Base-by-base conservation (phyloP, 2,888 invertebrate species). In the Lordiphosa fenestrarum region DNA sequence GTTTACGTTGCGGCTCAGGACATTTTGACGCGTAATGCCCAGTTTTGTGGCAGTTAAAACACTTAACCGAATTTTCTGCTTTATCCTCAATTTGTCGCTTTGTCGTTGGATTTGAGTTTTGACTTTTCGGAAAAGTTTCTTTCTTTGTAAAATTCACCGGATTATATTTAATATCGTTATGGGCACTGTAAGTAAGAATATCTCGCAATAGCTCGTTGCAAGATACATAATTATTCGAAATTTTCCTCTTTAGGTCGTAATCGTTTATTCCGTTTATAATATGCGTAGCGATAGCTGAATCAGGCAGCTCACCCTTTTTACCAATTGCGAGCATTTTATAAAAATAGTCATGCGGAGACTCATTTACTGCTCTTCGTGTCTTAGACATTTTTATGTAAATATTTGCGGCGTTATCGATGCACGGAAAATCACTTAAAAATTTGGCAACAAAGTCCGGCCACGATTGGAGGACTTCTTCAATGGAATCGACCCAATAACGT, bases 401-500 rank as follows among this genome's bases (percentile, higher is more conserved):
- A 21, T 21, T 4, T 21, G 21, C 36, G 5, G 36, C 10, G 36
- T 36, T 36, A 5, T 12, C 12, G 10, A 36, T 36, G n/a, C 9
- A 10, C 10, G 36, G 36, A n/a, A 4, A 36, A 4, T 37, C 37
- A 12, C 6, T 37, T n/a, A 37, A 13, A 37, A 37, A 37, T 12
- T 37, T 6, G n/a, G 37, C n/a, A n/a, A 37, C 37, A n/a, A 37
- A 12, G 37, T 37, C 23, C 23, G 23, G 23, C 23, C 23, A 23
- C 23, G 23, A 5, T 23, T 25, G 6, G 23, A 25, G 23, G 6
- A 37, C 13, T 37, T 37, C 6, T 37, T 37, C 37, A n/a, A 13
- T 37, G n/a, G 37, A 37, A 37, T 37, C 10, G 12, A 37, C 37
- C 37, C 37, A 37, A 13, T 37, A 37, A 12, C 37, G n/a, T 6